Evolutionary conservation across 2,113 vertebrate species (phyloP).

Genomic region (Saiga tatarica): DNA sequence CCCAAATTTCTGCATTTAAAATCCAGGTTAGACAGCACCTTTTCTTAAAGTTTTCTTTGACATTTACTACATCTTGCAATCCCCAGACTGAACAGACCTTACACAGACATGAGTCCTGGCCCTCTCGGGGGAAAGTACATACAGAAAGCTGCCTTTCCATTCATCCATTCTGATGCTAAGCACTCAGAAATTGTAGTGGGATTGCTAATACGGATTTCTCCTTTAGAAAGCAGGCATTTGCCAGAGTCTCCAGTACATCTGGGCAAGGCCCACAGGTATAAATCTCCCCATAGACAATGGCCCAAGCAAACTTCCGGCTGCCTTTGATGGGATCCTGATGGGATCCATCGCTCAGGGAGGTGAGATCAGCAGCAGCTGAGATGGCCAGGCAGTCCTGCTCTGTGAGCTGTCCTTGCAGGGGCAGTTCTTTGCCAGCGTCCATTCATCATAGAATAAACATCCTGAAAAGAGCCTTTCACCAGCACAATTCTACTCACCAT

Average conservation of each 20-base stretch:
- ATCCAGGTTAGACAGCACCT: background rate
- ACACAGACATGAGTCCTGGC: background rate
- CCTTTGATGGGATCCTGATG: background rate
- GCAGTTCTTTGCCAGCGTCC: background rate
- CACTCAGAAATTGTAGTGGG: background rate
- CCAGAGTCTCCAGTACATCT: background rate
- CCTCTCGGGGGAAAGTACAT: too few relatives aligned
- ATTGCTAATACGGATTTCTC: background rate
- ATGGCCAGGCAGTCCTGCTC: too few relatives aligned
- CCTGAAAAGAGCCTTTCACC: background rate
- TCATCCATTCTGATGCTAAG: background rate
- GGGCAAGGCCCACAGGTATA: background rate
- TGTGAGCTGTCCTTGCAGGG: accelerated
- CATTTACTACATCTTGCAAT: too few relatives aligned
- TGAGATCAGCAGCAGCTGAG: background rate
- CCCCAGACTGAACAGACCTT: accelerated
- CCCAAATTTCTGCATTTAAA: background rate
- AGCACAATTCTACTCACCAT: background rate
- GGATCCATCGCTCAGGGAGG: background rate
- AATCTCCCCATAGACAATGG: background rate
- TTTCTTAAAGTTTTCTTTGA: background rate
- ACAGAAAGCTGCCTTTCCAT: background rate
- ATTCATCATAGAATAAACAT: background rate
- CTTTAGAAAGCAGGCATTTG: background rate
- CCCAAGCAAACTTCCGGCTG: background rate